Percentiles rank a stretch among this genome's conserved stretches.
Conservation (phyloP, 2,888 invertebrate genomes). For the Hyposoter dolosus region DNA sequence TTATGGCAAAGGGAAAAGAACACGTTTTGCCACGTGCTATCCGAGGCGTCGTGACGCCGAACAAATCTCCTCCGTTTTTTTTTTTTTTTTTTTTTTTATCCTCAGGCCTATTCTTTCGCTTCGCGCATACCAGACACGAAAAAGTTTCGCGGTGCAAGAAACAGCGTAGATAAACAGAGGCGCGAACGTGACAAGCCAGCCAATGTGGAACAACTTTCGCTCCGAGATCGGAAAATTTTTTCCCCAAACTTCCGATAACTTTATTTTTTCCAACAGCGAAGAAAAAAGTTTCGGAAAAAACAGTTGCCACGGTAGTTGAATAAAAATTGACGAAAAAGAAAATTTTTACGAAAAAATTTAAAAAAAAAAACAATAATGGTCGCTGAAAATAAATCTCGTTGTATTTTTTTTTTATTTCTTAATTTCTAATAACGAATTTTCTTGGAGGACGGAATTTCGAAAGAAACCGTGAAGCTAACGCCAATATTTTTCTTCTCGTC, state of each 20-base stretch:
- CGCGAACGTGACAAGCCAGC: neutral
- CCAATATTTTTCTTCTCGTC: too few species aligned
- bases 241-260: neutral
- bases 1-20: neutral
- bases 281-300: neutral
- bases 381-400: too few species aligned
- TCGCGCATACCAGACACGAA: neutral
- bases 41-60: neutral
- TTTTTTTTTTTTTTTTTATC: too few species aligned
- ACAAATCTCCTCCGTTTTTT: neutral
- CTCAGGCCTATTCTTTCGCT: neutral
- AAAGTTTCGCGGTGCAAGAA: slow-evolving; percentile 6
- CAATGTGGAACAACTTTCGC: neutral
- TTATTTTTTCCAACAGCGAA: neutral
- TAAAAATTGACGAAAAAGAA: neutral
- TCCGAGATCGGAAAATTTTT: neutral
- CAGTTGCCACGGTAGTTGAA: too few species aligned
- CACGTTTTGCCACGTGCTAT: neutral
- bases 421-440: too few species aligned
- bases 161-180: neutral
- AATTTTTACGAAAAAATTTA: too few species aligned
- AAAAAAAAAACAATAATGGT: too few species aligned
- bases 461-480: too few species aligned
- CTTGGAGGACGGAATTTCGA: too few species aligned
- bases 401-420: too few species aligned